Base-by-base conservation (phyloP, 2,888 invertebrate genomes). In the Leucoma salicis region DNA sequence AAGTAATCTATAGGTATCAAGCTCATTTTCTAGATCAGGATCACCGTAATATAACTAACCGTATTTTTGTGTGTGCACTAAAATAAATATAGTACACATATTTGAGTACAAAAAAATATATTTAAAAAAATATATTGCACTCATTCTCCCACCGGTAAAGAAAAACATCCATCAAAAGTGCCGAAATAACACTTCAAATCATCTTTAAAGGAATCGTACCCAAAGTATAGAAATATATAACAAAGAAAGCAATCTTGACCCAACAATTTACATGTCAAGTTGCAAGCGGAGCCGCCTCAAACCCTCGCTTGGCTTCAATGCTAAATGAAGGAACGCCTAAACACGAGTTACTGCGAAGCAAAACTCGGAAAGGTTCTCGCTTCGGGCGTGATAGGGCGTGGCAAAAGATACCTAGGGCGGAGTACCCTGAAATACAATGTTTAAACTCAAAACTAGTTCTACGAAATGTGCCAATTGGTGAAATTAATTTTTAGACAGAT, bases 331-430 rank as follows among this genome's bases (percentile, higher is more conserved):
- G 6, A 45, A 35, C 56, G 51, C 55, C 54, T 33, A 35, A 31
- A 14, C 25, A 38, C 33, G 18, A 33, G 14, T 11, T 27, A 14
- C 16, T 27, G 16, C 13, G 10, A 11, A n/a, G 12, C 13, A 33
- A 32, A 28, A 21, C 13, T 32, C 14, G 21, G 6, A 38, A 44
- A 35, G 32, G 39, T 39, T 44, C 39, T 44, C 61, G 56, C 69
- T 40, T 54, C 60, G 70, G 82, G 84, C 83, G 83, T 81, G 77
- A 72, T 74, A 57, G 70, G 87, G 86, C 83, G 87, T 79, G 63
- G 78, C 73, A 25, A 53, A 42, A 43, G 42, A 63, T 42, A 56
- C 68, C 68, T 61, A 70, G 74, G 85, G 83, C 78, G 82, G 81
- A 49, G 61, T 45, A 62, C 52, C 45, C 31, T 39, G 47, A 59